Percentiles rank a stretch among this genome's conserved stretches.
phyloP scores from a whole-genome alignment of 2,113 vertebrate genomes.

The Psittacula cyanocephala region DNA sequence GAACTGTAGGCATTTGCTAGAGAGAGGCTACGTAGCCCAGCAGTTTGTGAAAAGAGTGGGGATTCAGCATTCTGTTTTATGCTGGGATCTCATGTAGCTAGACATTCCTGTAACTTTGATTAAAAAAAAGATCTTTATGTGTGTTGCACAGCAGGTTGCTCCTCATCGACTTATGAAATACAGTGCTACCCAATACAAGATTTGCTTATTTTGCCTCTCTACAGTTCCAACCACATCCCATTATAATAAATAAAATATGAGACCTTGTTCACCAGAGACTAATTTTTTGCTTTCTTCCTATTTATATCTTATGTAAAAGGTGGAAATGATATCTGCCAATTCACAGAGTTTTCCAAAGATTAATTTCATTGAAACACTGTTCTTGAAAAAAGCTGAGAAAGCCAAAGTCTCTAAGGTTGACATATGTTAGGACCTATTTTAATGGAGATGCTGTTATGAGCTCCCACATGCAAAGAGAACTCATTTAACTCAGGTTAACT shows the following conservation, averaged over 20 bases:
- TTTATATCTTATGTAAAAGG: not conserved
- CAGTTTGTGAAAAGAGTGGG: not conserved
- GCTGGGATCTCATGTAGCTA: not conserved
- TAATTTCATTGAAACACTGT: not conserved
- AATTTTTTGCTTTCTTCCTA: not conserved
- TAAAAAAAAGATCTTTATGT: not conserved
- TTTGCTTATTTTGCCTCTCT: not conserved
- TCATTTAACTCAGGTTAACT: not conserved
- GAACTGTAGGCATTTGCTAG: not conserved
- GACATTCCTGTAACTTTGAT: not conserved
- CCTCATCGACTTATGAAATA: not conserved
- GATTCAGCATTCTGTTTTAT: not conserved
- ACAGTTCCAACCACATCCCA: not conserved
- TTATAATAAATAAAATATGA: not conserved
- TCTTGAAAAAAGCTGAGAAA: not conserved
- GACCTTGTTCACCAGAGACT: not conserved
- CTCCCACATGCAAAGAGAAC: not conserved
- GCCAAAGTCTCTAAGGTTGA: not conserved
- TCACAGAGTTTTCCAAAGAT: not conserved
- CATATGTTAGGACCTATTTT: not conserved
- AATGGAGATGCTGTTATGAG: not conserved
- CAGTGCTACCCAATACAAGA: not conserved
- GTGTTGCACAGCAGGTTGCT: not conserved
- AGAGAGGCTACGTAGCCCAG: not conserved
- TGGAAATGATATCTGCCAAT: not conserved